Conservation (phyloP, 2,797 vertebrate genomes). For the Gobio occitaniae region DNA sequence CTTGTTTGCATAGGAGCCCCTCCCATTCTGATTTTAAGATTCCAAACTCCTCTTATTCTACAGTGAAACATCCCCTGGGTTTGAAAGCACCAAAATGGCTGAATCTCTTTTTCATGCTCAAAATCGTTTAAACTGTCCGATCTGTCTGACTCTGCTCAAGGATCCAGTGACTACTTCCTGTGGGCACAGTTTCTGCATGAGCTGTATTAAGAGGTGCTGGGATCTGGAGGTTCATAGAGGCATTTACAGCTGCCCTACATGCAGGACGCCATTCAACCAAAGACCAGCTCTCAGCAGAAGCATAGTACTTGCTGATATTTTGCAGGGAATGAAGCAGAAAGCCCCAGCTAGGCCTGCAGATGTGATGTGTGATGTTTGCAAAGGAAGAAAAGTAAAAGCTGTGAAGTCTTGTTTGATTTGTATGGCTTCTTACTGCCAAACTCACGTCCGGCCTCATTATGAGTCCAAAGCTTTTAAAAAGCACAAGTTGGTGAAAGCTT, state of each 20-base stretch:
- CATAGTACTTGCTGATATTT: constrained; percentile 51
- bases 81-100: constrained; percentile 41
- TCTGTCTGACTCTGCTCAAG: constrained; percentile 53
- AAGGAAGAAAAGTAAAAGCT: constrained; percentile 82
- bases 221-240: constrained; percentile 12
- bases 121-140: constrained; percentile 53
- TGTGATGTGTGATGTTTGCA: constrained; percentile 83
- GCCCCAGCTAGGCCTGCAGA: constrained; percentile 10
- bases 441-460: constrained; percentile 77
- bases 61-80: too few species aligned
- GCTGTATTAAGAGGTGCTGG: constrained; percentile 54
- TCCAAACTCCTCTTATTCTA: too few species aligned
- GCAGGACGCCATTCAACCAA: constrained; percentile 40
- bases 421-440: constrained; percentile 56
- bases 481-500: constrained; percentile 74
- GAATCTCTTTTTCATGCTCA: constrained; percentile 31
- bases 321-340: constrained; percentile 28
- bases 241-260: constrained; percentile 55
- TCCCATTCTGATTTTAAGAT: too few species aligned
- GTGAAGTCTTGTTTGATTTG: constrained; percentile 82
- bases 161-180: constrained; percentile 54
- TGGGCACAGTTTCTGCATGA: constrained; percentile 57
- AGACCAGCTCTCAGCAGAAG: constrained; percentile 50
- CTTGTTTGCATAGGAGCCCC: too few species aligned
- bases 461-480: constrained; percentile 84